Percentiles rank a stretch among this genome's conserved stretches.
Conservation (phyloP, 2,888 invertebrate genomes). For the Nasonia oneida region DNA sequence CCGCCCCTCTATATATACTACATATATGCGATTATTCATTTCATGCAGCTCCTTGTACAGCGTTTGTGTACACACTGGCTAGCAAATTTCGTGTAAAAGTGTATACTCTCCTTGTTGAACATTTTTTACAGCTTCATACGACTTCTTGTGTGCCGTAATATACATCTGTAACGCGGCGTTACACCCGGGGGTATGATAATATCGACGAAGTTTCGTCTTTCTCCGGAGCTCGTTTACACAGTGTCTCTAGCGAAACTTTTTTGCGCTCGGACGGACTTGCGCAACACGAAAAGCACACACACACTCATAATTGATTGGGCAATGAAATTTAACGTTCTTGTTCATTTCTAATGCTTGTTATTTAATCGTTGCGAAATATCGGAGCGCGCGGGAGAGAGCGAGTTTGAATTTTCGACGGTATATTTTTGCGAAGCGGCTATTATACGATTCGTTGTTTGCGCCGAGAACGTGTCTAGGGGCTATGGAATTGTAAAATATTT, state of each 20-base stretch:
- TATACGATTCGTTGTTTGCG: neutral
- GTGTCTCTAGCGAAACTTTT: neutral
- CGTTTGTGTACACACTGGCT: too few species aligned
- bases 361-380: conserved; percentile 42
- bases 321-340: conserved; percentile 41
- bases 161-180: neutral
- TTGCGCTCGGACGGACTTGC: neutral
- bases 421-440: neutral
- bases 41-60: too few species aligned
- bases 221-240: neutral
- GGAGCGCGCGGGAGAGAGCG: neutral
- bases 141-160: neutral
- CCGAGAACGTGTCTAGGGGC: neutral
- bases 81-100: neutral
- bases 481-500: conserved; percentile 1
- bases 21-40: neutral
- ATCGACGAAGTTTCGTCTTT: conserved; percentile 14
- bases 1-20: neutral
- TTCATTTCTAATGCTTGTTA: conserved; percentile 32
- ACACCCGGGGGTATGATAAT: neutral
- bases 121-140: neutral
- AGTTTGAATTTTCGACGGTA: neutral
- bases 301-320: conserved; percentile 28
- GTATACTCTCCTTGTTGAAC: too few species aligned
- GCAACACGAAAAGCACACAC: neutral